Evolutionary conservation across 2,113 vertebrate genomes (phyloP).

Genomic region (Perca schrenkii): DNA sequence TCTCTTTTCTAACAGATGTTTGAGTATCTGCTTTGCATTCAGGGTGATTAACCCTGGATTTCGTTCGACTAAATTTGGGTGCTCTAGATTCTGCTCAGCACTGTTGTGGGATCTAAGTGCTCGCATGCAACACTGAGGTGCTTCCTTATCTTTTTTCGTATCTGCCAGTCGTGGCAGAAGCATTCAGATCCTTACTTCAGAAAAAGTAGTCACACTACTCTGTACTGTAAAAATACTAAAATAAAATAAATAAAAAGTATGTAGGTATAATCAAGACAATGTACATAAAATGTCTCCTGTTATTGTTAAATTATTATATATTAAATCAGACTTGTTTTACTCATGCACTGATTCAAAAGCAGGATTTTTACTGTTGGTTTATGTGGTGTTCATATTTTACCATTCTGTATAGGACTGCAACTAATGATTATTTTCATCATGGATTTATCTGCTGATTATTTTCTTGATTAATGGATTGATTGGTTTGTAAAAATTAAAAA

Average conservation of each 20-base stretch:
- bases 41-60: conserved; percentile 79
- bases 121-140: conserved; percentile 39
- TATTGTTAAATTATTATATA: background rate
- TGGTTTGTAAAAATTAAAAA: too few relatives aligned
- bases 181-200: background rate
- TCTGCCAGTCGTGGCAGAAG: conserved; percentile 18
- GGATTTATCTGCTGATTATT: too few relatives aligned
- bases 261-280: background rate
- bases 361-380: too few relatives aligned
- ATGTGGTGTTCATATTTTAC: too few relatives aligned
- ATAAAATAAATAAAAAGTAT: background rate
- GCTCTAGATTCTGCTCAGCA: conserved; percentile 72
- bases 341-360: background rate
- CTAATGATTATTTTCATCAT: too few relatives aligned
- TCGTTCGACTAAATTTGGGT: conserved; percentile 78
- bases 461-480: too few relatives aligned
- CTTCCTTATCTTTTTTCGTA: conserved; percentile 65
- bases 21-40: conserved; percentile 64
- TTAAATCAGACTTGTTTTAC: background rate
- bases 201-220: background rate
- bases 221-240: background rate
- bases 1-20: conserved; percentile 67
- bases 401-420: too few relatives aligned
- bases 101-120: conserved; percentile 56
- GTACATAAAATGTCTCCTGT: background rate